Conservation (phyloP, 2,797 vertebrate species). For the Periparus ater region DNA sequence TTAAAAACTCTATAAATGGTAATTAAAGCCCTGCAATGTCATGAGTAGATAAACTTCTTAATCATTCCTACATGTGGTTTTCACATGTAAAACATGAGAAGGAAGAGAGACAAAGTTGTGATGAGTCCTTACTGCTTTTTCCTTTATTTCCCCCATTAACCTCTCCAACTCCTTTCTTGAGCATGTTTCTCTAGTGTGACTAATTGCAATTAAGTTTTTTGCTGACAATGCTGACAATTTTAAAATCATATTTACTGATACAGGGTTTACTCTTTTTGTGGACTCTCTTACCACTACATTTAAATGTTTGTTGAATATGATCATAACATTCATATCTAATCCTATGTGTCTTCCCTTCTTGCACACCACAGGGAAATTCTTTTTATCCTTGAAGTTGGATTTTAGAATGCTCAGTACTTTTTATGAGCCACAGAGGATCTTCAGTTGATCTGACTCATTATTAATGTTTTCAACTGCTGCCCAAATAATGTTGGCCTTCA, state of each 20-base stretch:
- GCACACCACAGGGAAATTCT: not conserved
- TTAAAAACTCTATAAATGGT: not conserved
- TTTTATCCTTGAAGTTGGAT: not conserved
- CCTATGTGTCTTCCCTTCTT: not conserved
- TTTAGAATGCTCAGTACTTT: not conserved
- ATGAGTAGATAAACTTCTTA: not conserved
- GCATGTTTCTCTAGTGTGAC: rapidly evolving
- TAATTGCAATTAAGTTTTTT: not conserved
- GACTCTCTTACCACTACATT: not conserved
- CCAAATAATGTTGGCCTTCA: not conserved
- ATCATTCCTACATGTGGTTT: not conserved
- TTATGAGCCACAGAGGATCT: not conserved
- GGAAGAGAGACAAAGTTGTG: not conserved
- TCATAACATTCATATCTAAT: not conserved
- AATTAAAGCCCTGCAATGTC: not conserved
- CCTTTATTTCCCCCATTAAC: not conserved
- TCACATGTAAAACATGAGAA: not conserved
- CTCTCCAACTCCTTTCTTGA: not conserved
- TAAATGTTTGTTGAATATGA: not conserved
- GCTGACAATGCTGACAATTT: not conserved
- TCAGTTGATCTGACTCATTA: not conserved
- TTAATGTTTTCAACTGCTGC: not conserved
- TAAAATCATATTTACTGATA: no score
- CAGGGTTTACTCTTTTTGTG: not conserved
- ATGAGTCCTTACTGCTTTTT: not conserved